Evolutionary conservation across 23 tunicate species (phyloP).

Genomic region (Clavelina lepadiformis): DNA sequence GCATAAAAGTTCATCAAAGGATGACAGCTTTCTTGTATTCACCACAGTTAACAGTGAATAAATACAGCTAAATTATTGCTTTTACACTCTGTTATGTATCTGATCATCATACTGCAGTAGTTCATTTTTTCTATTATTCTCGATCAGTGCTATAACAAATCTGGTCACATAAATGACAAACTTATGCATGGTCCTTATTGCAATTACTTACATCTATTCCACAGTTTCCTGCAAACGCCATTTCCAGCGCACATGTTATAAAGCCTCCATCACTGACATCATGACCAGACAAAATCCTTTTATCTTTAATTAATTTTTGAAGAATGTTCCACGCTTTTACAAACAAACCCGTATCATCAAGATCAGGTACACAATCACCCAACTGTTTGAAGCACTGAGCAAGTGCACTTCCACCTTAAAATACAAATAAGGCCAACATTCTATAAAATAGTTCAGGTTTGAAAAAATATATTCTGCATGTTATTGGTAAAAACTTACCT

Average conservation of each 20-base stretch:
- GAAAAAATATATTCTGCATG: background rate
- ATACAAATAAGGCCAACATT: background rate
- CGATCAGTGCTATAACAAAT: too few species aligned
- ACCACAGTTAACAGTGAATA: too few species aligned
- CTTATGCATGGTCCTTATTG: too few species aligned
- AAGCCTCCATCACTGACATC: conserved; percentile 95
- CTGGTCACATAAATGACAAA: too few species aligned
- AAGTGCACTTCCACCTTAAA: conserved; percentile 68
- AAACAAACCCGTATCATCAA: conserved; percentile 54
- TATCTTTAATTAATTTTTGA: conserved; percentile 35
- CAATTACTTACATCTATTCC: conserved; percentile 55
- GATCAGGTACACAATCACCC: conserved; percentile 46
- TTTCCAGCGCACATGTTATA: conserved; percentile 59
- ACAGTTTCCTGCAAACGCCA: conserved; percentile 90
- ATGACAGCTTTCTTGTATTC: too few species aligned
- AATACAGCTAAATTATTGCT: too few species aligned
- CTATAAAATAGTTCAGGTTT: background rate
- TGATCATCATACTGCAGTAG: too few species aligned
- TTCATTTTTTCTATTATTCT: too few species aligned
- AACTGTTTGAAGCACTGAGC: conserved; percentile 63
- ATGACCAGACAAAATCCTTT: conserved; percentile 45
- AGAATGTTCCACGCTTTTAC: conserved; percentile 55
- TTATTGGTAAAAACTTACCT: too few species aligned
- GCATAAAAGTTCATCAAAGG: too few species aligned
- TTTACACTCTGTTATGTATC: too few species aligned